Conservation (phyloP, 2,888 invertebrate species). For the Perizoma affinitatum region DNA sequence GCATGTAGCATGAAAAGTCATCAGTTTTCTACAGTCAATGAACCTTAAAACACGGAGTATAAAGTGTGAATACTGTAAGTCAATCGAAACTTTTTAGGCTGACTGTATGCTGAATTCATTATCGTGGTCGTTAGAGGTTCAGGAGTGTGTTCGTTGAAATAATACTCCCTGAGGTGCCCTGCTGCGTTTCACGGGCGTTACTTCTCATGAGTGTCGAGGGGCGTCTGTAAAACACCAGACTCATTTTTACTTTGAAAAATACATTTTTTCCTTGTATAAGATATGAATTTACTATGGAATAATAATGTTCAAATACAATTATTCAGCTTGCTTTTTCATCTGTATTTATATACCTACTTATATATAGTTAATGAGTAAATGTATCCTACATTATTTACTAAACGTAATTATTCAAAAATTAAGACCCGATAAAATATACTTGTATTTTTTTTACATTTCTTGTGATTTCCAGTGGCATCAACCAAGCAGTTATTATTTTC, state of each 20-base stretch:
- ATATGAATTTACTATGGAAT: background rate
- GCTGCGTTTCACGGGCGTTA: slow-evolving; percentile 25
- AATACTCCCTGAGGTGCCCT: slow-evolving; percentile 30
- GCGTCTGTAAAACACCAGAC: slow-evolving; percentile 15
- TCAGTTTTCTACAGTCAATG: slow-evolving; percentile 2
- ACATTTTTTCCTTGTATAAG: slow-evolving; percentile 8
- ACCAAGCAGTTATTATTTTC: no score
- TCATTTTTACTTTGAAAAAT: slow-evolving; percentile 5
- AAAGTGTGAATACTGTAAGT: slow-evolving; percentile 19
- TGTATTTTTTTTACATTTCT: no score
- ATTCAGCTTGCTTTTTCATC: no score
- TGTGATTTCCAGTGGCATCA: no score
- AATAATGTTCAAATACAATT: no score
- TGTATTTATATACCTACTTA: no score
- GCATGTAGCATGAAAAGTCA: slow-evolving; percentile 11
- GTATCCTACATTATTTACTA: no score
- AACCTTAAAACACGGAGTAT: slow-evolving; percentile 1
- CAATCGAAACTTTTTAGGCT: slow-evolving; percentile 19
- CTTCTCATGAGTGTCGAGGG: slow-evolving; percentile 18
- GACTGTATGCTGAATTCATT: slow-evolving; percentile 33
- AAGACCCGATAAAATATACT: no score
- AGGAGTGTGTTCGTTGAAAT: slow-evolving; percentile 28
- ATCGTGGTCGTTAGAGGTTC: slow-evolving; percentile 31
- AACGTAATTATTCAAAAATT: no score
- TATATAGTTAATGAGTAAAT: no score